Percentiles rank a stretch among this genome's conserved stretches.
phyloP scores from a whole-genome alignment of 2,797 vertebrate genomes.

The Sebastes minor region DNA sequence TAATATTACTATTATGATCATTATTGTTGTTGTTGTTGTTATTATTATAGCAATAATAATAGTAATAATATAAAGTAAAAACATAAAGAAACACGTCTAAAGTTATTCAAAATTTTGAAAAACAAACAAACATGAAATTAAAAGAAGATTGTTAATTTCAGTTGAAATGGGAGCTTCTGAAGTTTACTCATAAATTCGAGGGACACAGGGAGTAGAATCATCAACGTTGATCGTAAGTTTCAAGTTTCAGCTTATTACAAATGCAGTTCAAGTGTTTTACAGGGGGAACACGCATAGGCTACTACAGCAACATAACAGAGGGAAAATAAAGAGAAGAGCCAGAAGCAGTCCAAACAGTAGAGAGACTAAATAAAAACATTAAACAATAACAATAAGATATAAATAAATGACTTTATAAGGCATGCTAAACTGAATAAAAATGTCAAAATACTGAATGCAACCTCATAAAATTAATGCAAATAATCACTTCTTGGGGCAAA shows the following conservation, averaged over 20 bases:
- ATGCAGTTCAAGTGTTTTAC: background rate
- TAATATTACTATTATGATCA: no score
- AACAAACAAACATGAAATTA: background rate
- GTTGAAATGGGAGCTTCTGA: background rate
- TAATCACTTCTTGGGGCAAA: background rate
- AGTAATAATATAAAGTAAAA: background rate
- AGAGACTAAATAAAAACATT: background rate
- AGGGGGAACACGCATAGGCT: background rate
- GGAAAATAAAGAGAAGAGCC: background rate
- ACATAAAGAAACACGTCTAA: background rate
- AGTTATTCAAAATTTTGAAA: no score
- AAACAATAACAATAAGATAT: background rate
- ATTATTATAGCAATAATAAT: background rate
- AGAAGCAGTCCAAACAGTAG: background rate
- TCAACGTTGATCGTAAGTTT: background rate
- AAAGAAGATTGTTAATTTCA: background rate
- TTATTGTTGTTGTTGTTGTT: no score
- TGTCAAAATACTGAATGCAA: background rate
- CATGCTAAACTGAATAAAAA: background rate
- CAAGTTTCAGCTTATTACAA: background rate
- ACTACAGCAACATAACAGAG: background rate
- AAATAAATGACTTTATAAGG: background rate
- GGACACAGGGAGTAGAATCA: background rate
- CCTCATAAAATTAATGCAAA: background rate
- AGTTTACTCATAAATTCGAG: background rate